Evolutionary conservation across 2,113 vertebrate species (phyloP).

Genomic region (Epinephelus moara): DNA sequence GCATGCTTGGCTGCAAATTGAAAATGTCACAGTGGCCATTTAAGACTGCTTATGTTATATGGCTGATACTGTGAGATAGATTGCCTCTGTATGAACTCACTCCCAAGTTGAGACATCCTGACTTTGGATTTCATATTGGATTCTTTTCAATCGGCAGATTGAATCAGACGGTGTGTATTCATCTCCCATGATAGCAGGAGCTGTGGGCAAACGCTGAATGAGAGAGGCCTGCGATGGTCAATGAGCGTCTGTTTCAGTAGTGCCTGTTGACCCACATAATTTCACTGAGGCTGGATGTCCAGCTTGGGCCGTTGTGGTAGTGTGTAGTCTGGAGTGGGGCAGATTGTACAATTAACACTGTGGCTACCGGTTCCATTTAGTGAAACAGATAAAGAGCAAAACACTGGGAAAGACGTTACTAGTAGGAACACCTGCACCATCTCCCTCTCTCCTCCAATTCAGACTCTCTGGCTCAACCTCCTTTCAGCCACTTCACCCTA

Average conservation of each 20-base stretch:
- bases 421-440: background rate
- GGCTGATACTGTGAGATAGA: constrained; percentile 43
- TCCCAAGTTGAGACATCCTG: constrained; percentile 55
- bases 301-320: constrained; percentile 23
- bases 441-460: background rate
- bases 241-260: constrained; percentile 54
- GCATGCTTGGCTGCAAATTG: constrained; percentile 56
- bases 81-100: constrained; percentile 46
- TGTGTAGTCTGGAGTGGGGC: constrained; percentile 18
- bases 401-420: constrained; percentile 7
- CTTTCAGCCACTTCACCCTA: background rate
- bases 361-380: constrained; percentile 30
- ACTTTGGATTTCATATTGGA: constrained; percentile 64
- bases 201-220: constrained; percentile 18
- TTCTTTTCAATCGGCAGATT: constrained; percentile 50
- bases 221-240: constrained; percentile 20
- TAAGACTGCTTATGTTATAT: constrained; percentile 55
- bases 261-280: constrained; percentile 48
- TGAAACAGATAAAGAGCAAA: constrained; percentile 14
- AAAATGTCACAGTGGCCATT: constrained; percentile 65
- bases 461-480: background rate
- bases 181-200: constrained; percentile 33
- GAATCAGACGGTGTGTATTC: constrained; percentile 46
- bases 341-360: constrained; percentile 41
- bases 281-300: constrained; percentile 34